These are phyloP conservation scores for Macrosteles quadrilineatus DNA, from an alignment of 1,140 invertebrate genomes.

Conservation along the genomic window DNA sequence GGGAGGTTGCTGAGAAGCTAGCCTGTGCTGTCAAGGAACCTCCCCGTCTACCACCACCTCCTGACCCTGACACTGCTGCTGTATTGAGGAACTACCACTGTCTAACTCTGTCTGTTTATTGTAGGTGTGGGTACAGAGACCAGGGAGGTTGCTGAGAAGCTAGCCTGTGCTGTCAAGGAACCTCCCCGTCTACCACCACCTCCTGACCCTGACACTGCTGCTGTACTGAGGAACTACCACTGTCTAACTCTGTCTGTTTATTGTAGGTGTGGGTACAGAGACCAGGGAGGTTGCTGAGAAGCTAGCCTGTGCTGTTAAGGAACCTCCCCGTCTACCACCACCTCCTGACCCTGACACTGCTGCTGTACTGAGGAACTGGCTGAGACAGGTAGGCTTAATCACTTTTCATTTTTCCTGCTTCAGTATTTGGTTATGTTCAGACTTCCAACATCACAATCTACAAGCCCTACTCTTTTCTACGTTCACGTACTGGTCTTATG, in stretches of 20 bases:
- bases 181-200: constrained; percentile 38
- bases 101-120: too few species aligned
- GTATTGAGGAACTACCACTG: constrained; percentile 37
- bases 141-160: constrained; percentile 34
- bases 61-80: constrained; percentile 38
- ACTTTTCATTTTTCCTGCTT: too few species aligned
- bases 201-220: constrained; percentile 37
- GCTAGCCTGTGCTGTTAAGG: constrained; percentile 36
- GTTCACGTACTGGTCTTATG: too few species aligned
- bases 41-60: constrained; percentile 39
- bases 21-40: constrained; percentile 35
- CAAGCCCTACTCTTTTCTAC: too few species aligned
- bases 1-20: constrained; percentile 37
- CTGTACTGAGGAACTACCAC: constrained; percentile 36
- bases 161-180: constrained; percentile 37
- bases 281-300: constrained; percentile 35
- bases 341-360: constrained; percentile 39
- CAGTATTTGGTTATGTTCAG: too few species aligned
- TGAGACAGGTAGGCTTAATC: too few species aligned
- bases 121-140: constrained; percentile 19
- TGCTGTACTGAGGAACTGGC: constrained; percentile 37
- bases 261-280: constrained; percentile 14
- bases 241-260: too few species aligned
- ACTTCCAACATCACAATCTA: too few species aligned
- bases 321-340: constrained; percentile 37